These are phyloP conservation scores for Lota lota DNA, from an alignment of 2,113 vertebrate species.

Conservation along the genomic window DNA sequence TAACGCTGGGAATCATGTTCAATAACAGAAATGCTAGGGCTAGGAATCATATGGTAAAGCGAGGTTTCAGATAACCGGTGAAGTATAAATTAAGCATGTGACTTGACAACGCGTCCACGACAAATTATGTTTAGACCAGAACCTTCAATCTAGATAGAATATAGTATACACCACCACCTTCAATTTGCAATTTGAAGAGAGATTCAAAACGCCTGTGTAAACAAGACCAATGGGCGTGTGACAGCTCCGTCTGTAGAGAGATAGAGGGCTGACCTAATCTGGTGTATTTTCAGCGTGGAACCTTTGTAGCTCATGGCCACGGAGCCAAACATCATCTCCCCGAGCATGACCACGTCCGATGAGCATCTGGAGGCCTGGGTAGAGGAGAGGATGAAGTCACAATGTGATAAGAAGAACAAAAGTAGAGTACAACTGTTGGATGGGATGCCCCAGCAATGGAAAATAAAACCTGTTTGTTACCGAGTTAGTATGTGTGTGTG, in stretches of 20 bases:
- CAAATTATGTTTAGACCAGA: too few species aligned
- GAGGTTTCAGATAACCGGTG: too few species aligned
- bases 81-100: too few species aligned
- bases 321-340: slow-evolving; percentile 99
- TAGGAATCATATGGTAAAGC: too few species aligned
- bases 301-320: slow-evolving; percentile 99
- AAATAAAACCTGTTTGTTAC: not conserved
- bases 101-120: too few species aligned
- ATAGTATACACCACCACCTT: too few species aligned
- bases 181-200: not conserved
- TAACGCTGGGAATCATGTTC: too few species aligned
- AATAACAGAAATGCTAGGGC: too few species aligned
- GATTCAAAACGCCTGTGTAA: not conserved
- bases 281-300: slow-evolving; percentile 96
- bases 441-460: not conserved
- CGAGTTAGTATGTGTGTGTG: too few species aligned
- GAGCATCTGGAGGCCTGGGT: slow-evolving; percentile 84
- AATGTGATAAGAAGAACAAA: not conserved
- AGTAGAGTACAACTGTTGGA: not conserved
- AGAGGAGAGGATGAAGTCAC: not conserved
- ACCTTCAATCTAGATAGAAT: too few species aligned
- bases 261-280: slow-evolving; percentile 82
- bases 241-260: slow-evolving; percentile 11
- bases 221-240: not conserved
- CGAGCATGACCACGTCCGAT: slow-evolving; percentile 96